Evolutionary conservation across 2,888 invertebrate genomes (phyloP), one percentile per base, ranked within the genome.

Genomic region (Bruchidius siliquastri): DNA sequence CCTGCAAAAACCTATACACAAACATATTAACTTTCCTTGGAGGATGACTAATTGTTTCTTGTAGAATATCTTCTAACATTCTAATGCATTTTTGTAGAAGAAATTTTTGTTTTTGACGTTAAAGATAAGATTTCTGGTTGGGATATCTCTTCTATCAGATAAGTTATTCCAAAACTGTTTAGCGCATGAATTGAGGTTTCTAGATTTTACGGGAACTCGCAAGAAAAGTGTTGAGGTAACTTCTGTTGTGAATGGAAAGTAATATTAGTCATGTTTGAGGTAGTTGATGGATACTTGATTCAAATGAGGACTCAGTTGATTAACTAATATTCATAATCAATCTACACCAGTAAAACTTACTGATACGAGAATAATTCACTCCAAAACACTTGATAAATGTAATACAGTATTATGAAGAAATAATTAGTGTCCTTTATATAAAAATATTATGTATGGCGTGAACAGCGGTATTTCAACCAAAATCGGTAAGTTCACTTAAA

Each of bases 1-100:
- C 49, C 49, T 49, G 13, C 69, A 69, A 21, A 68, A 72, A 75
- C 67, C 71, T 73, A 76, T 75, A 73, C 73, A 72, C 69, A 69
- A 49, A n/a, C 69, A 26, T 21, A 22, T 3, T 69, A 26, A 69
- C 69, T 67, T 70, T 72, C n/a, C 69, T 22, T 72, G 68, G 20
- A n/a, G 22, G 26, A 69, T 26, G 22, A 68, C 13, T 18, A 69
- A 18, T 21, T 69, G 22, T 22, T 69, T 26, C 21, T 20, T 69
- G 69, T 26, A 20, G 22, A 22, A 20, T 69, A 6, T 26, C 69
- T 69, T 69, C 21, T 26, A 22, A 69, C 69, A 69, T 26, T 26
- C 69, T 26, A 4, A 21, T 21, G 26, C 21, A 49, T 49, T 49
- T 18, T 18, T 49, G 8, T 49, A 49, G 49, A 49, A 8, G 10